Percentiles rank a stretch among this genome's conserved stretches.
phyloP scores from a whole-genome alignment of 2,888 invertebrate genomes.

The Arctia plantaginis region DNA sequence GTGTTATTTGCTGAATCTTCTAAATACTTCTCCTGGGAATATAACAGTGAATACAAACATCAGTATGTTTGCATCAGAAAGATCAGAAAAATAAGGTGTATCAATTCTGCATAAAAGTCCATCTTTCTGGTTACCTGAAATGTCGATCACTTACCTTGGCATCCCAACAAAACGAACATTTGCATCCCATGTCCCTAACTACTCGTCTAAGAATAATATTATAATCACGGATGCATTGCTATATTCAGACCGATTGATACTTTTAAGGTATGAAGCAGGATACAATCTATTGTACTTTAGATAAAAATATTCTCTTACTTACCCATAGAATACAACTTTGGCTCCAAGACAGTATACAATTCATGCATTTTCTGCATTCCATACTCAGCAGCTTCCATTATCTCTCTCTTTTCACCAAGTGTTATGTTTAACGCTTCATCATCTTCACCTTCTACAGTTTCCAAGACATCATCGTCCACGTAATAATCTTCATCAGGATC shows the following conservation, averaged over 20 bases:
- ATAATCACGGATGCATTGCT: neutral
- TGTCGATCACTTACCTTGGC: neutral
- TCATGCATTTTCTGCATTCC: conserved; percentile 90
- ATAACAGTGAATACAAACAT: no score
- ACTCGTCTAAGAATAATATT: neutral
- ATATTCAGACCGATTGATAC: no score
- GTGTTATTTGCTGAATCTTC: neutral
- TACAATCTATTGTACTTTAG: neutral
- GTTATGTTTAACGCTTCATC: conserved; percentile 59
- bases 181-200: neutral
- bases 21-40: no score
- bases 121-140: neutral
- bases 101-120: neutral
- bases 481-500: conserved; percentile 45
- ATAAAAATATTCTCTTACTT: conserved; percentile 52
- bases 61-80: neutral
- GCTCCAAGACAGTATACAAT: conserved; percentile 88
- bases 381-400: conserved; percentile 89
- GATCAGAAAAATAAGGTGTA: no score
- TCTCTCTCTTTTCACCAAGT: conserved; percentile 74
- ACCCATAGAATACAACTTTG: conserved; percentile 90
- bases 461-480: conserved; percentile 48
- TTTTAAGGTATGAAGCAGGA: neutral
- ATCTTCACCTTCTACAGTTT: conserved; percentile 38
- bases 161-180: neutral